A percentile compares a stretch with the other conserved stretches of the same genome.
phyloP scores from a whole-genome alignment of 2,888 invertebrate genomes.

The Xestia rhomboidea region DNA sequence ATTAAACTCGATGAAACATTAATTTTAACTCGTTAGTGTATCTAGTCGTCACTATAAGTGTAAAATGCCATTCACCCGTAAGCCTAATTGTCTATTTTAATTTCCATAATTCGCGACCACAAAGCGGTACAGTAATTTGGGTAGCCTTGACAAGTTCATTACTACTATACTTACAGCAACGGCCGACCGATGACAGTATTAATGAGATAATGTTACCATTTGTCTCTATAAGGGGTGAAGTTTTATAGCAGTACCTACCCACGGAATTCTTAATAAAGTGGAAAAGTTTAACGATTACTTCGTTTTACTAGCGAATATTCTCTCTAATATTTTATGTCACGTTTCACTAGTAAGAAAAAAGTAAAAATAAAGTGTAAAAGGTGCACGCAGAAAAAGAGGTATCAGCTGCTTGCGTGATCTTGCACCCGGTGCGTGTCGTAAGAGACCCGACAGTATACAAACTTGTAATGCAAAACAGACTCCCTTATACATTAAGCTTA shows the following conservation, averaged over 20 bases:
- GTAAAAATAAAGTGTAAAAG: conserved; percentile 36
- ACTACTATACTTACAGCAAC: conserved; percentile 63
- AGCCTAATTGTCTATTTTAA: conserved; percentile 78
- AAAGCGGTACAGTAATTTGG: conserved; percentile 73
- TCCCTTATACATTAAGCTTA: conserved; percentile 4
- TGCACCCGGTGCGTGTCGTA: conserved; percentile 20
- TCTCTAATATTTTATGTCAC: conserved; percentile 38
- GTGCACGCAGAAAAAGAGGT: conserved; percentile 28
- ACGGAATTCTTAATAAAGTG: conserved; percentile 49
- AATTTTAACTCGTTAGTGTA: conserved; percentile 42
- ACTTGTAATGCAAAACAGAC: conserved; percentile 19
- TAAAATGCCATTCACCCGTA: conserved; percentile 70
- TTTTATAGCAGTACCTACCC: conserved; percentile 59
- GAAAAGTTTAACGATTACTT: conserved; percentile 64
- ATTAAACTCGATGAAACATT: conserved; percentile 21
- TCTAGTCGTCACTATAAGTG: conserved; percentile 30
- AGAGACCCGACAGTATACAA: neutral
- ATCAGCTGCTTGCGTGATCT: conserved; percentile 39
- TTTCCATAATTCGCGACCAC: conserved; percentile 76
- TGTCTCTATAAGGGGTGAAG: conserved; percentile 59
- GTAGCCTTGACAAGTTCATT: conserved; percentile 81
- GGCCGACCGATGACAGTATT: conserved; percentile 61
- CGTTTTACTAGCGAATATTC: conserved; percentile 46
- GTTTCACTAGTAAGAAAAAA: conserved; percentile 25
- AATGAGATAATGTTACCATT: conserved; percentile 71